Evolutionary conservation across 2,888 invertebrate species (phyloP).

Genomic region (Philhelius pedissequus): DNA sequence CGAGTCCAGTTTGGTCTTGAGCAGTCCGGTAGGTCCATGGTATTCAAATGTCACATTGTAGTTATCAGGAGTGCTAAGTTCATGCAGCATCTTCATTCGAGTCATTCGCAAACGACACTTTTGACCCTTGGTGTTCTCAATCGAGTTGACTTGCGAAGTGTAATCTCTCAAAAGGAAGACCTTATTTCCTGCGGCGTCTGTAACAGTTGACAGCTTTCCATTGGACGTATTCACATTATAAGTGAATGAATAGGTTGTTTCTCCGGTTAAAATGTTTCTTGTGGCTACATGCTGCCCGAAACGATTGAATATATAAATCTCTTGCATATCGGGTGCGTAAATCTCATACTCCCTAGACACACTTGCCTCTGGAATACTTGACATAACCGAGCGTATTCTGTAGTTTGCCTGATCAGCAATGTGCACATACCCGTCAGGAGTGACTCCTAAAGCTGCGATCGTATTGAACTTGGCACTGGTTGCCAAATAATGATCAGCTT

Average conservation of each 20-base stretch:
- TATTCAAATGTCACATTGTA: conserved; percentile 97
- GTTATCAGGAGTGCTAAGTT: conserved; percentile 94
- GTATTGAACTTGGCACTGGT: conserved; percentile 96
- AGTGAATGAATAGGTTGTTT: conserved; percentile 94
- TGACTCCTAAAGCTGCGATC: conserved; percentile 94
- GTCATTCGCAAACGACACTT: conserved; percentile 95
- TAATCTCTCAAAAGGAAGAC: conserved; percentile 91
- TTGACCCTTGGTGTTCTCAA: conserved; percentile 95
- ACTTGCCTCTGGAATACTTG: conserved; percentile 92
- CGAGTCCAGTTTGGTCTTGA: conserved; percentile 93
- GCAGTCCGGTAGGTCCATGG: conserved; percentile 91
- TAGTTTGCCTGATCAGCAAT: conserved; percentile 97
- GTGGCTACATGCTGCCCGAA: conserved; percentile 97
- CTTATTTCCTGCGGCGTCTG: conserved; percentile 94
- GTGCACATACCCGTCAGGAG: conserved; percentile 95
- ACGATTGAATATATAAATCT: conserved; percentile 94
- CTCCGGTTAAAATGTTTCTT: conserved; percentile 95
- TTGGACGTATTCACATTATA: conserved; percentile 98
- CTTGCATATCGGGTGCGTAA: conserved; percentile 96
- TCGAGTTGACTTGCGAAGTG: conserved; percentile 93
- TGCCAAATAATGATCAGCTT: conserved; percentile 93
- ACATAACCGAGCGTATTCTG: conserved; percentile 91
- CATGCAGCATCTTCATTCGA: conserved; percentile 94
- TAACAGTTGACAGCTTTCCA: conserved; percentile 95
- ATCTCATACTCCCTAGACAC: conserved; percentile 94